These are phyloP conservation scores for Heliconius congener DNA, from an alignment of 1,140 invertebrate genomes.

Conservation along the genomic window DNA sequence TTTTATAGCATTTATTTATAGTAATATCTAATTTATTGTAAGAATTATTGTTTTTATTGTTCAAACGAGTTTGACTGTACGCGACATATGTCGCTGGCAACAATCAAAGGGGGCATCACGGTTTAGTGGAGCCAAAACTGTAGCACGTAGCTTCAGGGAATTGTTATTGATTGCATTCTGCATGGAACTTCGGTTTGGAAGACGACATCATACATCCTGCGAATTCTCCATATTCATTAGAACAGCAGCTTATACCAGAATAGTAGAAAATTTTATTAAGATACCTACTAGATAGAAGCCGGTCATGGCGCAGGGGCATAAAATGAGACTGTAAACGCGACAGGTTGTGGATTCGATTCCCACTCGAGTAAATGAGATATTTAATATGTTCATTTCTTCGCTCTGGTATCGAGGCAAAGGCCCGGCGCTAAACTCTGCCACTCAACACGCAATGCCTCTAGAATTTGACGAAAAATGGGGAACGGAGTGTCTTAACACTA, in stretches of 20 bases:
- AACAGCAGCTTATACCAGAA: neutral
- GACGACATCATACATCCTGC: neutral
- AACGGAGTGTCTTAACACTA: no score
- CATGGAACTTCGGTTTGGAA: neutral
- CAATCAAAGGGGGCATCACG: slow-evolving; percentile 48
- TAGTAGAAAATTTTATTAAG: no score
- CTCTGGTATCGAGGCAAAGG: no score
- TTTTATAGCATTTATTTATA: no score
- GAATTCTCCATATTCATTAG: neutral
- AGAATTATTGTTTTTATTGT: slow-evolving; percentile 7
- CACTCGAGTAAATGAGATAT: no score
- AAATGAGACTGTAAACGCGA: no score
- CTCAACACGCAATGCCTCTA: no score
- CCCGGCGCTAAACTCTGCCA: no score
- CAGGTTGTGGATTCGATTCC: no score
- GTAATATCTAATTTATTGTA: neutral
- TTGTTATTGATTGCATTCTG: slow-evolving; percentile 1
- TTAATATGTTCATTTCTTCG: no score
- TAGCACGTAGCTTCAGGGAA: slow-evolving; percentile 11
- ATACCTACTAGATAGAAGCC: no score
- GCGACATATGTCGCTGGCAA: slow-evolving; percentile 60
- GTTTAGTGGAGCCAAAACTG: slow-evolving; percentile 33
- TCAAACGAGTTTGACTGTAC: slow-evolving; percentile 31
- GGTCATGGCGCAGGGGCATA: accelerated
- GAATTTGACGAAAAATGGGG: no score